A percentile compares a stretch with the other conserved stretches of the same genome.
phyloP scores from a whole-genome alignment of 2,797 vertebrate genomes.

The Erethizon dorsatum region DNA sequence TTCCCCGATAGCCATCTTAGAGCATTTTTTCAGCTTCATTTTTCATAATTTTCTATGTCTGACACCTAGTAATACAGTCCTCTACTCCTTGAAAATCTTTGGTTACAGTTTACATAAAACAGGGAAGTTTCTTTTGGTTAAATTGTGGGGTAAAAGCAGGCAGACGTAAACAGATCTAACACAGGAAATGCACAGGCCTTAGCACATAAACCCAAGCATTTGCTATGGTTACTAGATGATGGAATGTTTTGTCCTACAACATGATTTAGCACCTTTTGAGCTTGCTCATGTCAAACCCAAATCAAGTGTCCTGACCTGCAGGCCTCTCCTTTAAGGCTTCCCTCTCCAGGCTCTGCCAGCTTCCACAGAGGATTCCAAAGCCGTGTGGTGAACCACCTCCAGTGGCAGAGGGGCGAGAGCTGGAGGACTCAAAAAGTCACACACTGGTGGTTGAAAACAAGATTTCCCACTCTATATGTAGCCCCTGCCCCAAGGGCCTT shows the following conservation, averaged over 20 bases:
- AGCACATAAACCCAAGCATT: not conserved
- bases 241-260: not conserved
- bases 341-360: not conserved
- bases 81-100: not conserved
- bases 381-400: not conserved
- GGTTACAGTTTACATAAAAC: constrained; percentile 22
- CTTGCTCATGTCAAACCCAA: not conserved
- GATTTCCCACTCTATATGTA: too few relatives aligned
- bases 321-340: not conserved
- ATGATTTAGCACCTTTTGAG: not conserved
- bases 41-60: not conserved
- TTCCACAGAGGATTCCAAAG: not conserved
- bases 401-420: not conserved
- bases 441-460: not conserved
- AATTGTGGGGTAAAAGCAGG: not conserved
- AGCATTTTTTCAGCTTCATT: not conserved
- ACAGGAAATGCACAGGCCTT: not conserved
- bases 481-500: not conserved
- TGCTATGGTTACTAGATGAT: not conserved
- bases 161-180: not conserved
- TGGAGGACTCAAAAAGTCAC: not conserved
- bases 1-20: not conserved
- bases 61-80: not conserved
- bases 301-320: not conserved
- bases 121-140: not conserved